Base-by-base conservation (phyloP, 2,113 vertebrate genomes). In the Ochotona princeps region DNA sequence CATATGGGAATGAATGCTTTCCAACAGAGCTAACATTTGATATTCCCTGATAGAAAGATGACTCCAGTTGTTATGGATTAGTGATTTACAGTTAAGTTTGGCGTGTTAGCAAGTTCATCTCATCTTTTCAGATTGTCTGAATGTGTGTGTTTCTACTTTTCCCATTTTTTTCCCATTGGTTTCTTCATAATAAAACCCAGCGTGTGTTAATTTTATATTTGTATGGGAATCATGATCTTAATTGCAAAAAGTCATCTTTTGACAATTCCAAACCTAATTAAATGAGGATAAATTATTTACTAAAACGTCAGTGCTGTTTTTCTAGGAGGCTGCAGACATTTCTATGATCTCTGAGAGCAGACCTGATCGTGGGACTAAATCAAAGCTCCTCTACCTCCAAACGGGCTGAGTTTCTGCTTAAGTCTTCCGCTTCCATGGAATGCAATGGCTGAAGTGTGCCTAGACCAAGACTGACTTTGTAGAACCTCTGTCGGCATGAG, bases 121-220 rank as follows among this genome's bases (percentile, higher is more conserved):
- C 32, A 80, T 83, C 44, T 28, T 90, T 93, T 63, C 44, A 13
- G 12, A 69, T 61, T 76, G 30, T 28, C 63, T 72, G 9, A 80
- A 30, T 74, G 9, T 73, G 18, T 57, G 44, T 69, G 11, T 72
- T 35, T 84, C 49, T 83, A 23, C 63, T 83, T 70, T 78, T 87
- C 51, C 57, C 18, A 49, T 47, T 80, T 80, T 83, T 44, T 57
- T 66, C 69, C 82, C 89, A 83, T 28, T 38, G n/a, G 65, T 79
- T 92, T 72, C 65, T 32, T 90, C 83, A 49, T 51, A 83, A 67
- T 61, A 73, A 95, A 92, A 74, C 69, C 49, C 86, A 28, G 28
- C 25, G n/a, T 20, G 44, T 51, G 4, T 51, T 89, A 49, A 79
- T 73, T 91, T 86, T 26, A 44, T 72, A 66, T 76, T 76, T 78